Evolutionary conservation across 2,888 invertebrate genomes (phyloP).

Genomic region (Stramonita haemastoma): DNA sequence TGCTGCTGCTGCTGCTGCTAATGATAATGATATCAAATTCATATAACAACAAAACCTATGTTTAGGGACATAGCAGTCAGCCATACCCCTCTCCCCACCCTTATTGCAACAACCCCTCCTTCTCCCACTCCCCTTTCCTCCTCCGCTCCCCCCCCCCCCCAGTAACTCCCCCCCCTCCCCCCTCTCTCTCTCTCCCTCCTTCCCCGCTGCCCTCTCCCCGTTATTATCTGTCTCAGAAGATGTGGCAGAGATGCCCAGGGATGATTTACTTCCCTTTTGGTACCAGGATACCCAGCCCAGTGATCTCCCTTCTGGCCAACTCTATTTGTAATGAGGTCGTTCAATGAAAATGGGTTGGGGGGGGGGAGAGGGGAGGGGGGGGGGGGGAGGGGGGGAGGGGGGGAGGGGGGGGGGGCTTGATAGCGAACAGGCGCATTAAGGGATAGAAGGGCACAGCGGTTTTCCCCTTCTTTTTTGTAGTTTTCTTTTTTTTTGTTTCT

Average conservation of each 20-base stretch:
- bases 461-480: too few species aligned
- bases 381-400: too few species aligned
- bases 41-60: neutral
- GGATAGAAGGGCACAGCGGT: too few species aligned
- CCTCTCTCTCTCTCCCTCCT: neutral
- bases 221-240: conserved; percentile 29
- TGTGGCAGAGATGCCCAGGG: neutral
- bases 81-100: neutral
- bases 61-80: neutral
- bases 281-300: neutral
- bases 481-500: too few species aligned
- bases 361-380: neutral
- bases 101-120: neutral
- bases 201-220: neutral
- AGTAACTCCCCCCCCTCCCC: neutral
- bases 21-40: too few species aligned
- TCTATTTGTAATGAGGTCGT: conserved; percentile 32
- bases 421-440: neutral
- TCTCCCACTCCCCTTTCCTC: neutral
- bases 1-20: too few species aligned
- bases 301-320: conserved; percentile 24
- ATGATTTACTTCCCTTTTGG: conserved; percentile 29
- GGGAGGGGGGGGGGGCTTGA: neutral
- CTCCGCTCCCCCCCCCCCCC: neutral
- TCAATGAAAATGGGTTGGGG: conserved; percentile 4